Evolutionary conservation across 2,888 invertebrate species (phyloP).

Genomic region (Muscina levida): DNA sequence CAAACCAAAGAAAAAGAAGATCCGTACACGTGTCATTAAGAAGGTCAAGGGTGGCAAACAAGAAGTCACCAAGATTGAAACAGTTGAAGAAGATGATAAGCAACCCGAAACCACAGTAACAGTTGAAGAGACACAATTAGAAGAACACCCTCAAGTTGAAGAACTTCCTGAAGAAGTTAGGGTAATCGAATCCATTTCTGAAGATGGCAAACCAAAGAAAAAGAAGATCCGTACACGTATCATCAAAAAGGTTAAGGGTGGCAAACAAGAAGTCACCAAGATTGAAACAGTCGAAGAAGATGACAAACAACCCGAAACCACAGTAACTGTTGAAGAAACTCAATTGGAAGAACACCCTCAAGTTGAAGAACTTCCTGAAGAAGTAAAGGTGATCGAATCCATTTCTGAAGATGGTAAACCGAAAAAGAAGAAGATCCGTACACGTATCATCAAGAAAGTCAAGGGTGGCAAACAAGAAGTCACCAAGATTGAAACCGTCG

Average conservation of each 20-base stretch:
- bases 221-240: slow-evolving; percentile 55
- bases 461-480: slow-evolving; percentile 74
- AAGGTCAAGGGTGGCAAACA: slow-evolving; percentile 56
- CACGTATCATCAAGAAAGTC: slow-evolving; percentile 51
- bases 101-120: slow-evolving; percentile 56
- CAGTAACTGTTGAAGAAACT: slow-evolving; percentile 48
- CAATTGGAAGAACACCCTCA: slow-evolving; percentile 40
- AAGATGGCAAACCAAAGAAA: slow-evolving; percentile 47
- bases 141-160: slow-evolving; percentile 20
- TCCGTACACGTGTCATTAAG: slow-evolving; percentile 55
- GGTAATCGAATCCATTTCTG: slow-evolving; percentile 38
- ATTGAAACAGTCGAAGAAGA: slow-evolving; percentile 57
- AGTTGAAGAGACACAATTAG: slow-evolving; percentile 43
- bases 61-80: slow-evolving; percentile 60
- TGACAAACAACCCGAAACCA: slow-evolving; percentile 56
- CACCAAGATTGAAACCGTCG: slow-evolving; percentile 78
- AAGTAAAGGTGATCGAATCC: slow-evolving; percentile 50
- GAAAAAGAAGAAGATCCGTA: slow-evolving; percentile 54
- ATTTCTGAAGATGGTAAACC: slow-evolving; percentile 53
- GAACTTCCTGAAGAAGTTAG: slow-evolving; percentile 50
- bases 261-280: slow-evolving; percentile 58
- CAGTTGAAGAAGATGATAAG: slow-evolving; percentile 56
- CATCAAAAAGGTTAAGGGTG: slow-evolving; percentile 54
- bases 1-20: slow-evolving; percentile 53
- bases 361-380: slow-evolving; percentile 49